phyloP scores from a whole-genome alignment of 2,113 vertebrate genomes.

The Ivindomyrus marchei region DNA sequence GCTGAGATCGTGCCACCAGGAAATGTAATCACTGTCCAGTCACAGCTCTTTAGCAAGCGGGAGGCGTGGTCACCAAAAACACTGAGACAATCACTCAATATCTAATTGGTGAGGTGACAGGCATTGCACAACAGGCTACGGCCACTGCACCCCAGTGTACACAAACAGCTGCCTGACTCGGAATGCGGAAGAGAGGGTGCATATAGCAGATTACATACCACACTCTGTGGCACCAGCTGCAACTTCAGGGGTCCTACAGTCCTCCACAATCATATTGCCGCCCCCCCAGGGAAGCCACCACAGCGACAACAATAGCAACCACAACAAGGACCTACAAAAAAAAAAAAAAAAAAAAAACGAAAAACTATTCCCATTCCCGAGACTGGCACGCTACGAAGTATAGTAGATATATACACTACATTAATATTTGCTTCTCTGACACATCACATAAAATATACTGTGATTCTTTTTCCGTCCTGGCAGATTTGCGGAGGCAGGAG shows the following conservation, averaged over 20 bases:
- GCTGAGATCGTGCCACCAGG: too few relatives aligned
- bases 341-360: not conserved
- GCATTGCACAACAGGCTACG: too few relatives aligned
- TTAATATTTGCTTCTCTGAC: not conserved
- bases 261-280: not conserved
- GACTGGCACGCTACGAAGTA: not conserved
- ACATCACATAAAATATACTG: not conserved
- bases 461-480: constrained; percentile 13
- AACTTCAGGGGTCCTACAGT: not conserved
- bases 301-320: not conserved
- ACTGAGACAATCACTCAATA: too few relatives aligned
- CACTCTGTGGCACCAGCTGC: not conserved
- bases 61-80: too few relatives aligned
- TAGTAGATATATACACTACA: not conserved
- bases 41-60: too few relatives aligned
- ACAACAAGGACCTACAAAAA: not conserved
- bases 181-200: not conserved
- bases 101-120: too few relatives aligned
- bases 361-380: not conserved
- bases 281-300: not conserved
- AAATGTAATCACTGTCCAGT: too few relatives aligned
- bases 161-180: not conserved
- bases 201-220: not conserved
- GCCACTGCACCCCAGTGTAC: too few relatives aligned
- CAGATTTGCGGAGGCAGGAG: constrained; percentile 73